These are phyloP conservation scores for Tetheella fluctuosa DNA, from an alignment of 2,888 invertebrate species.

Conservation along the genomic window DNA sequence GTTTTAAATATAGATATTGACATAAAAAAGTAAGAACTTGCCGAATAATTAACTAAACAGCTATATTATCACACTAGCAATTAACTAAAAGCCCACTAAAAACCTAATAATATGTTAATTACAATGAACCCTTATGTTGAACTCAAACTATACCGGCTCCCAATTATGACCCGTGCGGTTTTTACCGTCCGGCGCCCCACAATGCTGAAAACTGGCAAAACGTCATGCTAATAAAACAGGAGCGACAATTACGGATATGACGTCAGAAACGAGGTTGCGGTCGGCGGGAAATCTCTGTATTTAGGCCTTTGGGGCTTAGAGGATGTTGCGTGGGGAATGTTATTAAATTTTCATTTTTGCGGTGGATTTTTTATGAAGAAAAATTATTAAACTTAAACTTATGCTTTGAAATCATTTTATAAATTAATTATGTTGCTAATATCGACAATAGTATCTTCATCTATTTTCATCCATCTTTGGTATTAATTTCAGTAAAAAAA, in stretches of 20 bases:
- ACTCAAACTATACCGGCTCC: background rate
- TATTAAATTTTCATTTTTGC: background rate
- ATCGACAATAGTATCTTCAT: too few relatives aligned
- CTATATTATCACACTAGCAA: background rate
- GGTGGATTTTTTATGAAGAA: background rate
- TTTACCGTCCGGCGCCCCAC: background rate
- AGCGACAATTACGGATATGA: background rate
- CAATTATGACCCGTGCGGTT: background rate
- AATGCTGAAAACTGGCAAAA: background rate
- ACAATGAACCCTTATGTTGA: background rate
- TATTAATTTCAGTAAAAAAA: too few relatives aligned
- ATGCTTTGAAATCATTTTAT: background rate
- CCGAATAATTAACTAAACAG: background rate
- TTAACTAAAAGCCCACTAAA: background rate
- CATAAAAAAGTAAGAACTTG: too few relatives aligned
- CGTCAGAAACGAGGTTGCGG: background rate
- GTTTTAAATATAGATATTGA: too few relatives aligned
- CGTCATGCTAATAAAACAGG: background rate
- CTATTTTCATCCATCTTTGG: too few relatives aligned
- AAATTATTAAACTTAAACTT: background rate
- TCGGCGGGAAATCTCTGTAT: constrained; percentile 4
- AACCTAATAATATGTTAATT: background rate
- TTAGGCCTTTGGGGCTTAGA: background rate
- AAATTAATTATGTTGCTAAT: background rate
- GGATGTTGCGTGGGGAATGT: background rate